phyloP scores from a whole-genome alignment of 2,113 vertebrate genomes.

The Formicarius rufipectus region DNA sequence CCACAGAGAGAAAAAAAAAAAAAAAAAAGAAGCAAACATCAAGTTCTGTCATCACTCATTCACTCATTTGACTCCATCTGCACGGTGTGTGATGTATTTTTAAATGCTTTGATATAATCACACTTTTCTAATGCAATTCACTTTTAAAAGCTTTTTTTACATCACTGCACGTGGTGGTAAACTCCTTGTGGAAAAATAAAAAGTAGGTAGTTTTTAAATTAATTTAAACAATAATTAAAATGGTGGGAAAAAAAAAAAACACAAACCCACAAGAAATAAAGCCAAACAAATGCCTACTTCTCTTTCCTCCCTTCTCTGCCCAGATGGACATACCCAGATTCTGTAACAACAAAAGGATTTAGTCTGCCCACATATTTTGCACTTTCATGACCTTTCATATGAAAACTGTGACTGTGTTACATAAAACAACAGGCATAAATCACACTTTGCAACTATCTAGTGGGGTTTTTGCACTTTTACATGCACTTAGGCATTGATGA shows the following conservation, averaged over 20 bases:
- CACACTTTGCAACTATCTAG: not conserved
- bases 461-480: not conserved
- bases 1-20: rapidly evolving
- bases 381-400: not conserved
- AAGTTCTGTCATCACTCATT: not conserved
- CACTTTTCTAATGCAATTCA: not conserved
- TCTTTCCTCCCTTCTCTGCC: not conserved
- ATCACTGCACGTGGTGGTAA: not conserved
- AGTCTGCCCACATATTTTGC: not conserved
- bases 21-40: not conserved
- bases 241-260: not conserved
- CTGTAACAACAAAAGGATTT: not conserved
- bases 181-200: not conserved
- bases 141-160: not conserved
- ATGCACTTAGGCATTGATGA: not conserved
- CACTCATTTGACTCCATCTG: not conserved
- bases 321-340: not conserved
- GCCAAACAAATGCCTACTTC: not conserved
- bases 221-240: not conserved
- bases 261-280: not conserved
- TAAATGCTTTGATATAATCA: not conserved
- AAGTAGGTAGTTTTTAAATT: not conserved
- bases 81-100: not conserved
- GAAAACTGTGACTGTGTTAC: not conserved
- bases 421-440: not conserved